Evolutionary conservation across 2,113 vertebrate genomes (phyloP), one percentile per base, ranked within the genome.

Genomic region (Alethe castanea): DNA sequence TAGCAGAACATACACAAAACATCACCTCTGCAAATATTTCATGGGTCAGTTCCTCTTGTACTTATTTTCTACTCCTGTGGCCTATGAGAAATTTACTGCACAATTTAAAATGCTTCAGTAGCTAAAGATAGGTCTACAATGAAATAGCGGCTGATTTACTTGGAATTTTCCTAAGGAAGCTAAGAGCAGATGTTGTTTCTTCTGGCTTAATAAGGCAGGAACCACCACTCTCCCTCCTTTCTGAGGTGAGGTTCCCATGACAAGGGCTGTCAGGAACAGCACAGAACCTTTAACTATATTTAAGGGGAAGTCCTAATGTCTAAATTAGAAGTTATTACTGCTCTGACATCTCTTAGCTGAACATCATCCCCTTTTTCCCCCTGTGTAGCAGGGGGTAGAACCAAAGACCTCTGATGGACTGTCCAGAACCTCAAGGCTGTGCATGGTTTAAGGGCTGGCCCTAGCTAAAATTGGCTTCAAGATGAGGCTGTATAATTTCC

Each of bases 1-100:
- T 20, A 92, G 79, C 50, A 90, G 67, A 94, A 88, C 72, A 88
- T 82, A 94, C 76, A 83, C 54, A 94, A 86, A 97, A 90, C 56
- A 94, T 70, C 80, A 90, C 65, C 33, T 92, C 90, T 62, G 57
- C 60, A 93, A 95, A 88, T 56, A 86, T 73, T 88, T 93, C 59
- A 81, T 14, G 64, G 66, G 72, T 70, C 67, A 88, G 47, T 97
- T 96, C 94, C 80, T 93, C 52, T 90, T 88, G 57, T 85, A 61
- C 78, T 79, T 8, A 44, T 57, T 90, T 93, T 93, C 85, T 79
- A 87, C 85, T 95, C 81, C 77, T 88, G 71, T 77, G 92, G 85
- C 79, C 85, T 73, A 14, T 1, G 5, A 90, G 66, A 88, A 88
- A 33, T 60, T 81, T 77, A 78, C 31, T 73, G 67, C 59, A 81